phyloP scores from a whole-genome alignment of 2,797 vertebrate genomes.

The Sebastes ruberrimus region DNA sequence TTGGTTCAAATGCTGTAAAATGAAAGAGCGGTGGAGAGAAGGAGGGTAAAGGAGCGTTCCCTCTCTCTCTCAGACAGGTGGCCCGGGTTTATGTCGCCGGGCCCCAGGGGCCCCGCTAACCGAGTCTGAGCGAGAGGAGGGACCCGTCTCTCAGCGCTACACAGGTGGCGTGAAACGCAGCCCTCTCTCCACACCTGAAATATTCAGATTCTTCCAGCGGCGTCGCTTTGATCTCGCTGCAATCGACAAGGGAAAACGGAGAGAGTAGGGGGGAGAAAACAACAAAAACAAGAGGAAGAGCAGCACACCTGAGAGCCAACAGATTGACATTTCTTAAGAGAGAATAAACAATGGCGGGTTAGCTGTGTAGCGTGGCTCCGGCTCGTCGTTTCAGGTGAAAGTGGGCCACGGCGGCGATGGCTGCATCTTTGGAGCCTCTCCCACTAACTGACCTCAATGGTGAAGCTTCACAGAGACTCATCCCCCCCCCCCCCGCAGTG shows the following conservation, averaged over 20 bases:
- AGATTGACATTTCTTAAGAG: slow-evolving; percentile 88
- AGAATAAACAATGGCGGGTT: slow-evolving; percentile 87
- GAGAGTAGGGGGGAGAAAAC: slow-evolving; percentile 74
- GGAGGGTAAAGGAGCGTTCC: slow-evolving; percentile 71
- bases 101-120: slow-evolving; percentile 79
- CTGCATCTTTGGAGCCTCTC: slow-evolving; percentile 59
- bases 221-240: slow-evolving; percentile 83
- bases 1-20: slow-evolving; percentile 83
- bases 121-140: slow-evolving; percentile 77
- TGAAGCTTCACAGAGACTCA: slow-evolving; percentile 48
- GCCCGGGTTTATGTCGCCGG: slow-evolving; percentile 78
- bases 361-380: slow-evolving; percentile 64
- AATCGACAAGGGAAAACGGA: slow-evolving; percentile 79
- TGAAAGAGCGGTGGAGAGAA: slow-evolving; percentile 61
- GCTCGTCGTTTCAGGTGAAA: slow-evolving; percentile 76
- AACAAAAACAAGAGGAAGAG: slow-evolving; percentile 84
- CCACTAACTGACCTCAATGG: slow-evolving; percentile 70
- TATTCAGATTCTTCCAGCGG: slow-evolving; percentile 85
- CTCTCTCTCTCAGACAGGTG: slow-evolving; percentile 82
- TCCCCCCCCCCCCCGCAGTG: slow-evolving; percentile 18
- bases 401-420: slow-evolving; percentile 78
- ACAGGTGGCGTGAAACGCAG: slow-evolving; percentile 83
- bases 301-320: slow-evolving; percentile 85
- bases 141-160: slow-evolving; percentile 75
- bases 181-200: slow-evolving; percentile 84